Conservation (phyloP, 37 sponge, comb jelly and placozoan genomes). For the Eunapius fragilis region DNA sequence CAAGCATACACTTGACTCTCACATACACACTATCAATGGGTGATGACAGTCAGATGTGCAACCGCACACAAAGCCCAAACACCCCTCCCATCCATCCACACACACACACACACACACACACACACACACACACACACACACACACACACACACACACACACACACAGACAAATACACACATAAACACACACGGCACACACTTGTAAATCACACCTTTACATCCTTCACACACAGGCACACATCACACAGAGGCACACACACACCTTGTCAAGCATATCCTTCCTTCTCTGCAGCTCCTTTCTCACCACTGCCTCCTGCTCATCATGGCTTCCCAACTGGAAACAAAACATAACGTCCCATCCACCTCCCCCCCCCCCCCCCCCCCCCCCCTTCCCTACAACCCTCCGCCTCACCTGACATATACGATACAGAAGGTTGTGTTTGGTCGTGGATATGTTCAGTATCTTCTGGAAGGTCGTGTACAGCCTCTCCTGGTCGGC, state of each 20-base stretch:
- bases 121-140: not conserved
- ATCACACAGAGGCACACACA: too few relatives aligned
- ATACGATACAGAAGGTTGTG: constrained; percentile 54
- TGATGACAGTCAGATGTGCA: too few relatives aligned
- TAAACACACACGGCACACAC: not conserved
- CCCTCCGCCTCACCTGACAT: constrained; percentile 34
- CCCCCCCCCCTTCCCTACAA: not conserved
- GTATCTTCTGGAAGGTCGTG: constrained; percentile 66
- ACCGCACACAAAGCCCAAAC: too few relatives aligned
- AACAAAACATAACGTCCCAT: not conserved
- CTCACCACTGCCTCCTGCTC: constrained; percentile 81
- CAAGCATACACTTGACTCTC: too few relatives aligned
- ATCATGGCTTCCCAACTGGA: constrained; percentile 68
- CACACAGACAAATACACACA: not conserved
- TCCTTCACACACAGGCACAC: too few relatives aligned
- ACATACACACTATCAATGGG: too few relatives aligned
- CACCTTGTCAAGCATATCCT: constrained; percentile 23
- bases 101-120: not conserved
- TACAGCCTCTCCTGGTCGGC: constrained; percentile 49
- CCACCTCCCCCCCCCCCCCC: not conserved
- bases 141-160: not conserved
- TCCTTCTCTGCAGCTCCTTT: constrained; percentile 68
- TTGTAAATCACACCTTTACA: too few relatives aligned
- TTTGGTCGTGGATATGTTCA: constrained; percentile 39
- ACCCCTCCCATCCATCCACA: not conserved